Evolutionary conservation across 2,888 invertebrate genomes (phyloP), one percentile per base, ranked within the genome.

Genomic region (Sminthurinus aureus): DNA sequence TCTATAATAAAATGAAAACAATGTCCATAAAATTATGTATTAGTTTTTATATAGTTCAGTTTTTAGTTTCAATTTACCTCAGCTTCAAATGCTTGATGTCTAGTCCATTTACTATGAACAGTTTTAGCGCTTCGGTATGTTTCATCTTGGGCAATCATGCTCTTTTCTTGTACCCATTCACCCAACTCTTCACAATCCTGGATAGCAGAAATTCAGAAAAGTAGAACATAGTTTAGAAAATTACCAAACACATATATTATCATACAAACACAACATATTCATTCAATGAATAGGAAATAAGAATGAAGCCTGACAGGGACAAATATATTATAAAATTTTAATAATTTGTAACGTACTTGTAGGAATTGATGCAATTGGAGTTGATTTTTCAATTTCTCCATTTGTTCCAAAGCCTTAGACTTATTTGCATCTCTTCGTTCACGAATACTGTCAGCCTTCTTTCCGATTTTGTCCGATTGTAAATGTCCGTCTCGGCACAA

Each of bases 111-210:
- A 87, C 98, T 98, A 91, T 99, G 99, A 85, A 99, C 97, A 0
- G 99, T 99, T 91, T 99, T 99, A 18, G 99, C 98, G 88, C 98
- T 98, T 87, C 98, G 93, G 91, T 99, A 99, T 0, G 98, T 98
- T 90, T 99, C 99, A 91, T 99, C 99, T 90, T 99, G 98, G 0
- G 99, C 98, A 76, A 97, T 97, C 87, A 98, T 96, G 91, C 98
- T 97, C 92, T 99, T 99, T 91, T 99, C 99, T 90, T 98, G 98
- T 73, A 99, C 96, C 99, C 99, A 99, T 92, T 99, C 99, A 86
- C 95, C 95, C 86, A 99, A 93, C 90, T 98, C 98, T 90, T 98
- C 98, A 91, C 98, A 96, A 90, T 98, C 98, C 90, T 96, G 94
- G 50, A 11, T 11, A 12, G 18, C 0, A 15, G n/a, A 64, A 1